Conservation (phyloP, 1,140 invertebrate genomes). For the Drosophila nebulosa region DNA sequence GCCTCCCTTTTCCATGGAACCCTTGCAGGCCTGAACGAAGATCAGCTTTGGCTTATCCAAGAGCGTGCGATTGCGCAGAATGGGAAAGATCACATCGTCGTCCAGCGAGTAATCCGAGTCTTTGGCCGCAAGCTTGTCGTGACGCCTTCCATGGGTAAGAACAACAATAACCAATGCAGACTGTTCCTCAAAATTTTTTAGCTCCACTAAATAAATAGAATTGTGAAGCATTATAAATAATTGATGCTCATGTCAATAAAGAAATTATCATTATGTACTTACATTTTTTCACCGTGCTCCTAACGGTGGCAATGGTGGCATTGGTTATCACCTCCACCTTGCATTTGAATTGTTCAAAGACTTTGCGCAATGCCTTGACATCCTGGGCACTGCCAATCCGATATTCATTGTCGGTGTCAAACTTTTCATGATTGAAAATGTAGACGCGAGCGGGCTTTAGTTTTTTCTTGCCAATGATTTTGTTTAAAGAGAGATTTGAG, state of each 20-base stretch:
- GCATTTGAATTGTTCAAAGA: conserved; percentile 58
- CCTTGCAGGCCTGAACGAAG: conserved; percentile 77
- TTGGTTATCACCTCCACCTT: conserved; percentile 57
- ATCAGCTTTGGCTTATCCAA: conserved; percentile 69
- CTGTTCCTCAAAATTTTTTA: conserved; percentile 54
- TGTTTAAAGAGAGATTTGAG: not conserved
- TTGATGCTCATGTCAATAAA: too few relatives aligned
- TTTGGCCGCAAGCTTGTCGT: conserved; percentile 59
- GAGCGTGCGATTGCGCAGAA: conserved; percentile 59
- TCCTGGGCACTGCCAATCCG: conserved; percentile 62
- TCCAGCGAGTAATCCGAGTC: conserved; percentile 67
- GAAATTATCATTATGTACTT: too few relatives aligned
- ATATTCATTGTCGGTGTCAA: conserved; percentile 49
- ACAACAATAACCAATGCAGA: conserved; percentile 55
- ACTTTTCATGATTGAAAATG: conserved; percentile 70
- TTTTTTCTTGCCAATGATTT: conserved; percentile 25
- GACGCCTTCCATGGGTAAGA: conserved; percentile 49
- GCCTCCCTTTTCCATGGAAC: conserved; percentile 28
- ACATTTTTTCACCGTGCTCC: conserved; percentile 49
- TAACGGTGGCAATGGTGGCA: conserved; percentile 49
- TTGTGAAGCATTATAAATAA: not conserved
- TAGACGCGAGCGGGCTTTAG: conserved; percentile 64
- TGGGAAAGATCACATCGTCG: conserved; percentile 64
- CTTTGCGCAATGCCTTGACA: conserved; percentile 41
- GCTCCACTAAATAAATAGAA: conserved; percentile 44